Conservation (phyloP, 1,140 invertebrate species). For the Pachypeltis micranthus region DNA sequence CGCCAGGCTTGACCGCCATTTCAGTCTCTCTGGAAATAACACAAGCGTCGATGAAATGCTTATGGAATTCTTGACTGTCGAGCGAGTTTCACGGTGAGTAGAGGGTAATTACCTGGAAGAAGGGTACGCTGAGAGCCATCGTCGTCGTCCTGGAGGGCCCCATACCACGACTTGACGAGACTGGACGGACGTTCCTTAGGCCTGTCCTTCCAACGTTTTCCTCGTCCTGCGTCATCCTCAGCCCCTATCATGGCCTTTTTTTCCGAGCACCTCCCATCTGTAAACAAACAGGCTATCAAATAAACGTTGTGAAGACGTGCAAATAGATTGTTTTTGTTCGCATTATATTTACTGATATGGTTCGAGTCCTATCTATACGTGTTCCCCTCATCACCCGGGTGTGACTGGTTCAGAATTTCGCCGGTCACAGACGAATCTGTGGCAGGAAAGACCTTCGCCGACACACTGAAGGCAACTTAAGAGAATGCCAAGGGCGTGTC, state of each 20-base stretch:
- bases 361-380: no score
- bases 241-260: conserved; percentile 10
- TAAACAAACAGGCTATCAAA: background rate
- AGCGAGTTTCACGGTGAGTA: background rate
- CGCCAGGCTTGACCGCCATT: conserved; percentile 12
- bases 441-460: no score
- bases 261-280: conserved; percentile 7
- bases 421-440: no score
- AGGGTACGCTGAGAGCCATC: conserved; percentile 3
- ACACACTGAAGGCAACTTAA: no score
- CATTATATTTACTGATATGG: no score
- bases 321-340: no score
- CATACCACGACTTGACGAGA: conserved; percentile 23
- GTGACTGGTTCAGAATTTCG: no score
- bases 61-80: background rate
- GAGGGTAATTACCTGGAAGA: background rate
- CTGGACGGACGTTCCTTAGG: conserved; percentile 14
- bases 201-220: conserved; percentile 2
- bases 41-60: background rate
- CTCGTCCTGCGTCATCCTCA: conserved; percentile 11
- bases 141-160: conserved; percentile 22
- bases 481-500: no score
- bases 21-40: conserved; percentile 9
- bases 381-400: no score
- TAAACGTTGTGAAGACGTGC: no score